phyloP scores from a whole-genome alignment of 2,888 invertebrate genomes.

The Cryptosula pallasiana region DNA sequence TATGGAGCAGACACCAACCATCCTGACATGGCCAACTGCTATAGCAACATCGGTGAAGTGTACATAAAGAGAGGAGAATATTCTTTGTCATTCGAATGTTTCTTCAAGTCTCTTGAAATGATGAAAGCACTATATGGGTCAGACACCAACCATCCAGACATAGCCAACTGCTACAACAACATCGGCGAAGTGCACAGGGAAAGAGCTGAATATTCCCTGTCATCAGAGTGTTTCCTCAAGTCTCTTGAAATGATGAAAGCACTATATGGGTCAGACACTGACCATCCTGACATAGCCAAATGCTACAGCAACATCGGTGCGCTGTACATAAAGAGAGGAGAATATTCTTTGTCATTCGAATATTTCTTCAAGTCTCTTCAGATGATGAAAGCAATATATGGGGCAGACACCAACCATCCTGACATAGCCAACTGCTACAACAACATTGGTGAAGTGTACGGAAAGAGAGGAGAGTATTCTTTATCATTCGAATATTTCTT shows the following conservation, averaged over 20 bases:
- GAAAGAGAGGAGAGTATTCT: not conserved
- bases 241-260: not conserved
- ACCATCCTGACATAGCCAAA: not conserved
- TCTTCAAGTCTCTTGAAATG: not conserved
- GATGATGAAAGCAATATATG: not conserved
- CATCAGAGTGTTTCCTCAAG: not conserved
- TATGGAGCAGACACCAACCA: not conserved
- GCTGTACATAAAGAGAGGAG: not conserved
- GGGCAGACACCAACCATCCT: not conserved
- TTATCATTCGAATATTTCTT: not conserved
- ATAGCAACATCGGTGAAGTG: not conserved
- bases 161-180: not conserved
- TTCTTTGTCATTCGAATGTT: not conserved
- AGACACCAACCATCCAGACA: not conserved
- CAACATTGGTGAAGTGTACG: conserved; percentile 8
- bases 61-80: not conserved
- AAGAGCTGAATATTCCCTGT: not conserved
- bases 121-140: not conserved
- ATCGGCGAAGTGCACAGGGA: not conserved
- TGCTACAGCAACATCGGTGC: conserved; percentile 7
- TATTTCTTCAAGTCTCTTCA: not conserved
- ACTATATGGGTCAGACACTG: not conserved
- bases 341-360: not conserved
- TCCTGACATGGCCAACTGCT: not conserved
- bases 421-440: not conserved